Evolutionary conservation across 2,113 vertebrate genomes (phyloP).

Genomic region (Cottus gobio): DNA sequence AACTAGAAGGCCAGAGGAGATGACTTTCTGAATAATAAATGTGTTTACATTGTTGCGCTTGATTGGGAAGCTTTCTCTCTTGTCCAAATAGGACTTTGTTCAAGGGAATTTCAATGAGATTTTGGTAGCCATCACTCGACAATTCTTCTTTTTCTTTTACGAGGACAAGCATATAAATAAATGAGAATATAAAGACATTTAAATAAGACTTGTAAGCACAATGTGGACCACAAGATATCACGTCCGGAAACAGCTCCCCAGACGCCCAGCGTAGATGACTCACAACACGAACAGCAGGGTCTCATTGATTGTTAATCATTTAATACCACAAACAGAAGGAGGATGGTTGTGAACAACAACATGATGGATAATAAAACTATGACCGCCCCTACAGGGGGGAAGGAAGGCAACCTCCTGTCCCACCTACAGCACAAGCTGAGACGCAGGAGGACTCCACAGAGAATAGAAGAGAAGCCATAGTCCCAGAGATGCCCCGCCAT

Average conservation of each 20-base stretch:
- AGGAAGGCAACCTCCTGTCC: constrained; percentile 43
- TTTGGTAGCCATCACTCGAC: background rate
- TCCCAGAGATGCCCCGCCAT: constrained; percentile 14
- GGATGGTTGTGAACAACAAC: constrained; percentile 30
- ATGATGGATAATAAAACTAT: constrained; percentile 52
- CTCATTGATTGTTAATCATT: constrained; percentile 50
- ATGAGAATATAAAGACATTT: background rate
- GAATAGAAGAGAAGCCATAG: background rate
- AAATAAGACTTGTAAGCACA: background rate
- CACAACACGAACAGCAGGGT: constrained; percentile 30
- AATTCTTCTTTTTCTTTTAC: background rate
- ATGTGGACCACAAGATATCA: background rate
- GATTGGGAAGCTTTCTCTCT: background rate
- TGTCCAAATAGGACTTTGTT: background rate
- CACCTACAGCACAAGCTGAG: constrained; percentile 38
- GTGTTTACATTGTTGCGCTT: background rate
- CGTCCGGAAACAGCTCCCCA: background rate
- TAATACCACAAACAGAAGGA: constrained; percentile 56
- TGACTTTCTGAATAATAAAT: background rate
- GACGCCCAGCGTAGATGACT: constrained; percentile 7
- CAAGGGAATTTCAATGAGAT: background rate
- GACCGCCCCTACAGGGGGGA: constrained; percentile 30
- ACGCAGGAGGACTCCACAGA: constrained; percentile 29
- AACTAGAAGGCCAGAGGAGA: background rate
- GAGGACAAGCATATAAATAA: background rate